Evolutionary conservation across 2,888 invertebrate species (phyloP), one percentile per base, ranked within the genome.

Genomic region (Tubulanus polymorphus): DNA sequence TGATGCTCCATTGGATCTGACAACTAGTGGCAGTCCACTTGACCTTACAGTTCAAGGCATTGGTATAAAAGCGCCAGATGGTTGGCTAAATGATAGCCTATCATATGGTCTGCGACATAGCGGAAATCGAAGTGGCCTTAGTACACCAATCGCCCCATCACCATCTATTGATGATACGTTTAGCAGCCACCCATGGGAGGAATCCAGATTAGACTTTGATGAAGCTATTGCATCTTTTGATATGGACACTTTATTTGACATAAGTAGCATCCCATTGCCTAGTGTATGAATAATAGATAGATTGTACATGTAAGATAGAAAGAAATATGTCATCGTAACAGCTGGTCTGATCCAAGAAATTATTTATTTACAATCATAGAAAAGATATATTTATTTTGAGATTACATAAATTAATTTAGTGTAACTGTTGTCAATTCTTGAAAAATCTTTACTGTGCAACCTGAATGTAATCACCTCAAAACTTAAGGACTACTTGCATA

Each of bases 51-150:
- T 78, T 28, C 68, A 69, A 8, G 79, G 79, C n/a, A 65, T 67
- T 5, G 66, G 71, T n/a, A 76, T 79, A 32, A 66, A 66, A 53
- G 70, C 75, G 1, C 78, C 77, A 0, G 71, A 70, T n/a, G 78
- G 78, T 76, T 79, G 79, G 79, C n/a, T n/a, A n/a, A 60, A 59
- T 23, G 72, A 73, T 37, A 62, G 59, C n/a, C n/a, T n/a, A n/a
- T n/a, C n/a, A n/a, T n/a, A n/a, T n/a, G n/a, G n/a, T n/a, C n/a
- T n/a, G n/a, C 6, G 6, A 18, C 20, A 41, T 8, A 41, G 41
- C 15, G 18, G 18, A 8, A 41, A 32, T 32, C 61, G 57, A 48
- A 68, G 69, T 56, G 70, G 71, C 26, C 64, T 72, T 10, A 63
- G 70, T 60, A 73, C 73, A 10, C 73, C 73, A 3, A 66, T 68